Percentiles rank a stretch among this genome's conserved stretches.
Conservation (phyloP, 2,797 vertebrate genomes). For the Poecilia picta region DNA sequence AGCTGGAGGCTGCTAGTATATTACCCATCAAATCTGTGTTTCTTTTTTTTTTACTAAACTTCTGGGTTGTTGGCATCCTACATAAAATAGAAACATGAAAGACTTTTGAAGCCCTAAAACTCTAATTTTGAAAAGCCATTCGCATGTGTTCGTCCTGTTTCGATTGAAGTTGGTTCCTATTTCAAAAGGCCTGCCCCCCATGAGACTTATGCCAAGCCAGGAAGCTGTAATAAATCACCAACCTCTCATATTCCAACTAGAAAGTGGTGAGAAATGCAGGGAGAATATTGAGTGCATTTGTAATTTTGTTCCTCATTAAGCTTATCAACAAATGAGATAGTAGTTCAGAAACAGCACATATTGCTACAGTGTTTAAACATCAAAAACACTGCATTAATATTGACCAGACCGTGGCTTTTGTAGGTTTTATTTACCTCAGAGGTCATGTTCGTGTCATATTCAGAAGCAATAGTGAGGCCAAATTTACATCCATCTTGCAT, state of each 20-base stretch:
- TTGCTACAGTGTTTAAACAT: not conserved
- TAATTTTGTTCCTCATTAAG: not conserved
- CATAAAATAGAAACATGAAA: constrained; percentile 2
- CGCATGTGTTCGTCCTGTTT: not conserved
- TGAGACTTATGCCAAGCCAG: not conserved
- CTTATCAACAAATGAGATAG: not conserved
- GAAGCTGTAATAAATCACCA: constrained; percentile 5
- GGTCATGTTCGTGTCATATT: not conserved
- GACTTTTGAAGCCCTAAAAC: constrained; percentile 3
- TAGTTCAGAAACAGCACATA: not conserved
- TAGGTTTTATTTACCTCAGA: not conserved
- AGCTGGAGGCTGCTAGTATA: constrained; percentile 17
- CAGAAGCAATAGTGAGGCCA: not conserved
- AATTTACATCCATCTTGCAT: not conserved
- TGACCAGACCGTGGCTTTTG: not conserved
- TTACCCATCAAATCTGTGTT: constrained; percentile 1
- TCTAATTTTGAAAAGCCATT: not conserved
- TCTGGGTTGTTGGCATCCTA: not conserved
- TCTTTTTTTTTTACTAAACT: not conserved
- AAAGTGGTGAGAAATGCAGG: not conserved
- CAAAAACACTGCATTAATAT: not conserved
- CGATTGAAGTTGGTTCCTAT: not conserved
- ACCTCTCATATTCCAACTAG: not conserved
- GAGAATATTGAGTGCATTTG: not conserved
- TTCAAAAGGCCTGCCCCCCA: not conserved